These are phyloP conservation scores for Drosophila mettleri DNA, from an alignment of 2,888 invertebrate species.

Conservation along the genomic window DNA sequence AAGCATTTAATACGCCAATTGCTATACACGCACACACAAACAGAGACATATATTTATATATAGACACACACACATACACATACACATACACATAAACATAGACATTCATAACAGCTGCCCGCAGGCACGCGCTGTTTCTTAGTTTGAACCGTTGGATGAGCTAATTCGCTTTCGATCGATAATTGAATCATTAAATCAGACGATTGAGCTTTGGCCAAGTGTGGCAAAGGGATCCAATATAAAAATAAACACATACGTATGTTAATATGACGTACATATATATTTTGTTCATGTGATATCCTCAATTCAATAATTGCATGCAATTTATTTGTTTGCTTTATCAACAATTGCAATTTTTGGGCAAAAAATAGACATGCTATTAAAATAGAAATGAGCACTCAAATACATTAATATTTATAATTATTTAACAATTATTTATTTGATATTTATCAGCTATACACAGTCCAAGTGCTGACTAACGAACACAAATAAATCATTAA, in stretches of 20 bases:
- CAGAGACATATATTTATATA: neutral
- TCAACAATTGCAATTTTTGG: conserved; percentile 9
- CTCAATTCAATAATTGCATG: conserved; percentile 3
- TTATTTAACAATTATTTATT: conserved; percentile 34
- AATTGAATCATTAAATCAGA: conserved; percentile 37
- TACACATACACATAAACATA: conserved; percentile 1
- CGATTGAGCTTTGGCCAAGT: conserved; percentile 2
- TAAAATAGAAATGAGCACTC: conserved; percentile 42
- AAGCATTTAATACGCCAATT: conserved; percentile 65
- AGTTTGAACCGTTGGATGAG: conserved; percentile 33
- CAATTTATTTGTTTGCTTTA: neutral
- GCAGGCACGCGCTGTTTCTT: conserved; percentile 28
- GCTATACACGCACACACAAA: conserved; percentile 13
- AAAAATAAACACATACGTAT: conserved; percentile 1
- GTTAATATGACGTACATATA: conserved; percentile 3
- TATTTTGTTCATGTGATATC: conserved; percentile 13
- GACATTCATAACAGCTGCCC: conserved; percentile 14
- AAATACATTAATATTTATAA: conserved; percentile 13
- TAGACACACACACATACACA: conserved; percentile 4
- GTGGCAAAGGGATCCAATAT: conserved; percentile 4
- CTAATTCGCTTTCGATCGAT: conserved; percentile 59
- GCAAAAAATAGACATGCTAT: conserved; percentile 24
- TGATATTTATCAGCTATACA: conserved; percentile 23
- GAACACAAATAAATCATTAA: neutral
- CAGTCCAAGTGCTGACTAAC: conserved; percentile 38